Conservation (phyloP, 1,140 invertebrate species). For the Thaumatotibia leucotreta region DNA sequence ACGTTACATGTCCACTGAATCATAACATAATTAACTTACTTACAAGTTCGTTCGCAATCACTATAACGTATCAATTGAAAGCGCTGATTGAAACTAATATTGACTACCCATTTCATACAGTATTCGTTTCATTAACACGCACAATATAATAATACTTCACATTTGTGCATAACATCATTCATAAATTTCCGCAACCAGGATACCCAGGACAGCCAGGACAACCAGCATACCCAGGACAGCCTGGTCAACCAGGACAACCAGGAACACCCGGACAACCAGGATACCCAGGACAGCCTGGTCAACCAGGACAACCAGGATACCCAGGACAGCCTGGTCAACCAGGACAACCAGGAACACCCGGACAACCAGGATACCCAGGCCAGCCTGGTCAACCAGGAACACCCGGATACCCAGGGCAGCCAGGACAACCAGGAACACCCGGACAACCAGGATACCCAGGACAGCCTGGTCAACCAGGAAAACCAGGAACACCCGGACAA, state of each 20-base stretch:
- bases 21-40: too few relatives aligned
- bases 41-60: not conserved
- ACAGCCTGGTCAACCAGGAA: slow-evolving; percentile 20
- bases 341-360: slow-evolving; percentile 33
- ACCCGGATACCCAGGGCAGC: slow-evolving; percentile 19
- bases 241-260: slow-evolving; percentile 31
- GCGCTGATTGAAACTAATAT: too few relatives aligned
- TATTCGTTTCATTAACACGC: not conserved
- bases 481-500: slow-evolving; percentile 1
- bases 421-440: slow-evolving; percentile 26
- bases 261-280: slow-evolving; percentile 33
- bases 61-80: not conserved
- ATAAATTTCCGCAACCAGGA: slow-evolving; percentile 5
- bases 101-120: not conserved
- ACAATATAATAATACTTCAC: too few relatives aligned
- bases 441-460: slow-evolving; percentile 36
- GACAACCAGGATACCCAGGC: slow-evolving; percentile 23
- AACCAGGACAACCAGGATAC: slow-evolving; percentile 27
- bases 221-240: slow-evolving; percentile 26
- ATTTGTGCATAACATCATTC: not conserved
- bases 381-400: slow-evolving; percentile 17
- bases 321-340: slow-evolving; percentile 32
- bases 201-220: slow-evolving; percentile 25
- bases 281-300: slow-evolving; percentile 28
- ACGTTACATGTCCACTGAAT: too few relatives aligned